phyloP scores from a whole-genome alignment of 2,888 invertebrate genomes.

The Limenitis arthemis region DNA sequence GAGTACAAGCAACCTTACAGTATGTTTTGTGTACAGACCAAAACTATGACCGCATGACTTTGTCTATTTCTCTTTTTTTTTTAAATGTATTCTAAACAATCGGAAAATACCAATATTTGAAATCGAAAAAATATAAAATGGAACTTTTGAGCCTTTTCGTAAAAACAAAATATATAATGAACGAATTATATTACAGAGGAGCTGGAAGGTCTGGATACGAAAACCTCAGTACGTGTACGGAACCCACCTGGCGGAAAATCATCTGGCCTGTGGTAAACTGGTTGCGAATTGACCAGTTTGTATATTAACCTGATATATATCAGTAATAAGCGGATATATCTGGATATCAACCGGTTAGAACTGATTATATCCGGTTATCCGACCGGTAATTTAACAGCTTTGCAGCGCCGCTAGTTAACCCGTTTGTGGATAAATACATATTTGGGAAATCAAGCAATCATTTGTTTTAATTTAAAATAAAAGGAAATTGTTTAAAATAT shows the following conservation, averaged over 20 bases:
- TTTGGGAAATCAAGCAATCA: not conserved
- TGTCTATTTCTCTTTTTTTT: too few relatives aligned
- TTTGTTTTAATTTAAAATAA: not conserved
- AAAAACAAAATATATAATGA: too few relatives aligned
- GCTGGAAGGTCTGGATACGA: conserved; percentile 78
- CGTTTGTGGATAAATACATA: conserved; percentile 31
- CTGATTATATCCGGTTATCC: not conserved
- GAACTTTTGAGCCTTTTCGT: not conserved
- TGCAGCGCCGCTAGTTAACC: conserved; percentile 21
- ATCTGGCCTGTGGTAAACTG: conserved; percentile 83
- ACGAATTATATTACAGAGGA: conserved; percentile 75
- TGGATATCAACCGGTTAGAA: too few relatives aligned
- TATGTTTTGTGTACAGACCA: too few relatives aligned
- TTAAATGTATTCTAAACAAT: too few relatives aligned
- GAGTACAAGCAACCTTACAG: too few relatives aligned
- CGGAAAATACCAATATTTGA: too few relatives aligned
- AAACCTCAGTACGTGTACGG: conserved; percentile 87
- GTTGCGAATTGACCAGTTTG: conserved; percentile 5
- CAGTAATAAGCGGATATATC: conserved; percentile 1
- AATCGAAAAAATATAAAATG: not conserved
- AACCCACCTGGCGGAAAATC: conserved; percentile 94
- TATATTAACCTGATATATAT: not conserved
- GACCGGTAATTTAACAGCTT: conserved; percentile 6
- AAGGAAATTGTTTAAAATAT: conserved; percentile 1
- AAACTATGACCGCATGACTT: too few relatives aligned